Base-by-base conservation (phyloP, 1,140 invertebrate species). In the Atta colombica region DNA sequence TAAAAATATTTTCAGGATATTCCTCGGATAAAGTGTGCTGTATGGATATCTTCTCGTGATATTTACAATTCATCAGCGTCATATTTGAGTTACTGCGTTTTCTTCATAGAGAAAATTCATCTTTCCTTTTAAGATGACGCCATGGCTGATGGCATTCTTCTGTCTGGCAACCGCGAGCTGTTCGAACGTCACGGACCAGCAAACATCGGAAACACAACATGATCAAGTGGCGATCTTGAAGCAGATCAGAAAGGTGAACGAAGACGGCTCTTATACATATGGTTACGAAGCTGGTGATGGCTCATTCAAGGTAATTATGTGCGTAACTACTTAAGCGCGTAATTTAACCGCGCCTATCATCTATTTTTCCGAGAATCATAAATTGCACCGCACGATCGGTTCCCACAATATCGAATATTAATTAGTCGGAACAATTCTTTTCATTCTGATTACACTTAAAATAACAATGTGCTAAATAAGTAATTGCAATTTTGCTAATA, bases 251-350 rank as follows among this genome's bases (percentile, higher is more conserved):
- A 96, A 97, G 93, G 95, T 98, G 0, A 98, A 98, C 91, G 97
- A 98, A 58, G 98, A 98, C 94, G 98, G 98, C 28, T 97, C 97
- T 0, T 98, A 98, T 91, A 98, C 98, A 0, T 98, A 97, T 86
- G 98, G 98, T 0, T 98, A 98, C 91, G 98, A 98, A 95, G 97
- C 97, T 3, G 97, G 97, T 69, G 98, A 98, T 94, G 98, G 98
- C 25, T 97, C 97, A 0, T 98, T 98, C 93, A 98, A 98, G 95
- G 95, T 95, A 90, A 85, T 88, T 84, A 51, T 5, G 49, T 71
- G 60, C 21, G 45, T 77, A 53, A 45, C 58, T 18, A 21, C 65
- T 55, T 82, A 72, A 82, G 18, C 31, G 35, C 68, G 86, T 84
- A 87, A 82, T 78, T 65, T 74, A 58, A 84, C 69, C 68, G 68